Evolutionary conservation across 30 jellyfish, hydroid and myxozoan genomes (phyloP).

Genomic region (Turritopsis dohrnii): DNA sequence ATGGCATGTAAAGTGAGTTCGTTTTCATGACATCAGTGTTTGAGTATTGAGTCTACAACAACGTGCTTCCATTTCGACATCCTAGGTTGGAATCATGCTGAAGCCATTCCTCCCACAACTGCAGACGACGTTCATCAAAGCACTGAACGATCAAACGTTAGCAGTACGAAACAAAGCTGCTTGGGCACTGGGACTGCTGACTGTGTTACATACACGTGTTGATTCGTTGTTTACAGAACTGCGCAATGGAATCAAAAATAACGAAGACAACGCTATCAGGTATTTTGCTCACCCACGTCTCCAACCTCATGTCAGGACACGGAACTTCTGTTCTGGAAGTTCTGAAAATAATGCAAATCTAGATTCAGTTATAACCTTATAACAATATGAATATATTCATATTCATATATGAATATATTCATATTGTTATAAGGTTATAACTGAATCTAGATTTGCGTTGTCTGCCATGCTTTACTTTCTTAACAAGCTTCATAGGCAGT

Average conservation of each 20-base stretch:
- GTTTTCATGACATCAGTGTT: too few relatives aligned
- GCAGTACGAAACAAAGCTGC: slow-evolving; percentile 78
- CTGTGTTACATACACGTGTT: slow-evolving; percentile 73
- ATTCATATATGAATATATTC: too few relatives aligned
- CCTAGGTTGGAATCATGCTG: slow-evolving; percentile 77
- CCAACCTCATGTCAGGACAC: too few relatives aligned
- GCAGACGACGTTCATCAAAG: slow-evolving; percentile 80
- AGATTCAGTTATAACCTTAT: too few relatives aligned
- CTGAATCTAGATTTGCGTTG: too few relatives aligned
- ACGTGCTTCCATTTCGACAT: not conserved
- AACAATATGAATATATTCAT: too few relatives aligned
- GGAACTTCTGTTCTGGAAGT: too few relatives aligned
- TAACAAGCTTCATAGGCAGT: too few relatives aligned
- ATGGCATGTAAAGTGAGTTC: too few relatives aligned
- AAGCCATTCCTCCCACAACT: slow-evolving; percentile 85
- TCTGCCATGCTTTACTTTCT: too few relatives aligned
- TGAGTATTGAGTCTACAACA: not conserved
- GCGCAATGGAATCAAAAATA: slow-evolving; percentile 60
- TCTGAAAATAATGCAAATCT: too few relatives aligned
- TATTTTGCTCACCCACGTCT: not conserved
- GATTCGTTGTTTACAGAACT: slow-evolving; percentile 76
- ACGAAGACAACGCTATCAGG: slow-evolving; percentile 77
- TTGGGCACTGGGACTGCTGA: slow-evolving; percentile 59
- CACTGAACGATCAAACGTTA: slow-evolving; percentile 60
- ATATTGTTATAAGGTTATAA: too few relatives aligned